phyloP scores from a whole-genome alignment of 1,140 invertebrate genomes.

The Camponotus vicinus region DNA sequence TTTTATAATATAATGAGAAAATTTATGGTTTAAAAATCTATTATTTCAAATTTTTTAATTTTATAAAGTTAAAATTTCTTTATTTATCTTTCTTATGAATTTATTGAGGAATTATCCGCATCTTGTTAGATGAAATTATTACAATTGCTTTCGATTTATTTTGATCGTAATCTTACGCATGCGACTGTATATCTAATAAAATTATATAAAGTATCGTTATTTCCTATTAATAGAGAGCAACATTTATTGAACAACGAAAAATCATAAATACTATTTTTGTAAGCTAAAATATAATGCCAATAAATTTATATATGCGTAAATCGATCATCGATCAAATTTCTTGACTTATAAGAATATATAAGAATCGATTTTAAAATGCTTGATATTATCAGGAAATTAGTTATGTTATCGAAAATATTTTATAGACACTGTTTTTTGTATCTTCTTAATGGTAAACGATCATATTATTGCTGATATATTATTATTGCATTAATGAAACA shows the following conservation, averaged over 20 bases:
- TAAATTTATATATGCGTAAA: background rate
- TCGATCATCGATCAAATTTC: background rate
- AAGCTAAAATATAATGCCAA: background rate
- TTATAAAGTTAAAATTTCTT: background rate
- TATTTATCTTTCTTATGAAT: background rate
- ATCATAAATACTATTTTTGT: background rate
- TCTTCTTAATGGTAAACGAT: background rate
- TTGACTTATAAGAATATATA: conserved; percentile 8
- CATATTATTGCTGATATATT: conserved; percentile 15
- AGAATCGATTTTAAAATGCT: conserved; percentile 45
- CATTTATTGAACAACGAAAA: background rate
- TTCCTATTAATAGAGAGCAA: background rate
- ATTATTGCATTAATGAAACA: background rate
- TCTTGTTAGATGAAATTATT: background rate
- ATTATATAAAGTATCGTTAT: background rate
- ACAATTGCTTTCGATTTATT: background rate
- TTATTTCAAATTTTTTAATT: background rate
- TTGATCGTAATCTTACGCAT: background rate
- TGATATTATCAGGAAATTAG: conserved; percentile 42
- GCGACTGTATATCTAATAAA: background rate
- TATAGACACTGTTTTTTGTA: conserved; percentile 44
- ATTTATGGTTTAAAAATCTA: background rate
- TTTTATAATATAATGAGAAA: background rate
- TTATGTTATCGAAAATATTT: conserved; percentile 31
- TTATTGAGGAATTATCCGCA: background rate